Evolutionary conservation across 2,113 vertebrate species (phyloP).

Genomic region (Silurus asotus): DNA sequence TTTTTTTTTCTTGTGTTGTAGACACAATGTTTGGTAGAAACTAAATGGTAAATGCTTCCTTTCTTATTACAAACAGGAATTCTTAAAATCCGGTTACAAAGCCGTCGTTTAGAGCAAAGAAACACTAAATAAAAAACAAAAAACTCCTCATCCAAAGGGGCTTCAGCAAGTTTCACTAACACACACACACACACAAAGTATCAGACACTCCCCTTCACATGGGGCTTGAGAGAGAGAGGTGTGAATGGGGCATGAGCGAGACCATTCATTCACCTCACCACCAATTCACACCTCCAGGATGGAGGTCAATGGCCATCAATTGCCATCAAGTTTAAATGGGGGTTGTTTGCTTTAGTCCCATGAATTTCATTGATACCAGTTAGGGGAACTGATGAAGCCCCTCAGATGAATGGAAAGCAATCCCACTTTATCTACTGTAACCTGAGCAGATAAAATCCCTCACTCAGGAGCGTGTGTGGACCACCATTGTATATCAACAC

Average conservation of each 20-base stretch:
- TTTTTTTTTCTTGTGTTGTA: not conserved
- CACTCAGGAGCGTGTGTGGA: not conserved
- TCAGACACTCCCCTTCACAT: too few species aligned
- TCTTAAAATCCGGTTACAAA: not conserved
- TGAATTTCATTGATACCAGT: not conserved
- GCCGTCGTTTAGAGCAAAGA: too few species aligned
- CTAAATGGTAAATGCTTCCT: not conserved
- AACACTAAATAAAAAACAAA: not conserved
- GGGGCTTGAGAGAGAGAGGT: not conserved
- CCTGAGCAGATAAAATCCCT: not conserved
- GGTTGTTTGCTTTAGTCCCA: too few species aligned
- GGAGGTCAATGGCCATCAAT: not conserved
- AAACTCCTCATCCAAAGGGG: not conserved
- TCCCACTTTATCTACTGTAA: not conserved
- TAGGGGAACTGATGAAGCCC: not conserved
- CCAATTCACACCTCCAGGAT: not conserved
- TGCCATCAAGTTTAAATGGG: not conserved
- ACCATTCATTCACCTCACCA: not conserved
- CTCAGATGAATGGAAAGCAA: not conserved
- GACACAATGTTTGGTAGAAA: not conserved
- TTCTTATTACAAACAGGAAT: not conserved
- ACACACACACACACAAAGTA: too few species aligned
- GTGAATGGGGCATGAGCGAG: not conserved
- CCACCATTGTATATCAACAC: not conserved
- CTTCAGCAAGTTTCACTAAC: not conserved